Base-by-base conservation (phyloP, 2,113 vertebrate species). In the Catharus minimus region DNA sequence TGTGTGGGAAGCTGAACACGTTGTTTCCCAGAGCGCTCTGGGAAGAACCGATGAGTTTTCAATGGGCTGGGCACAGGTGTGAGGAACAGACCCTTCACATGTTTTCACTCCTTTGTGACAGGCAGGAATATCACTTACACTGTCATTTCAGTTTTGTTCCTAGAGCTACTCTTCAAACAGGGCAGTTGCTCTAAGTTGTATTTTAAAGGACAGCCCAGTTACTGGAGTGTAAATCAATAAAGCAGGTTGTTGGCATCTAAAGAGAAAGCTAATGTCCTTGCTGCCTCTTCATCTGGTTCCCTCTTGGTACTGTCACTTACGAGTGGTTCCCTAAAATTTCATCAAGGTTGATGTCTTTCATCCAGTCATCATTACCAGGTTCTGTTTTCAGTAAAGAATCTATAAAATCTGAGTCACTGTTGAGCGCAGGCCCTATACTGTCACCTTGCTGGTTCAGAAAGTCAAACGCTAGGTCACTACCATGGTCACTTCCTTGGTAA, bases 261-360 rank as follows among this genome's bases (percentile, higher is more conserved):
- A 92, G 60, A 86, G 77, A 72, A 77, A 96, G 58, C 46, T 81
- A 43, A 88, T 64, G 65, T 95, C 60, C 83, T 94, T 88, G 62
- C 87, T 96, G 90, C 79, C 38, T 88, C 67, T 93, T 77, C 71
- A 50, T 61, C 27, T 92, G 49, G 32, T 27, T 56, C 33, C 64
- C 65, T 56, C 75, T 52, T 81, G 46, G 46, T 77, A 75, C 61
- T 89, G 68, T 82, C 69, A 76, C 80, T 99, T 97, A 99, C 0
- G 98, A 98, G 88, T 99, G 98, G 91, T 97, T 98, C 24, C 99
- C 99, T 91, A 99, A 97, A 97, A 99, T 99, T 96, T 99, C 99
- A 88, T 99, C 99, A 1, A 99, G 98, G 94, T 99, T 99, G 89
- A 99, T 99, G 93, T 99, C 99, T 97, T 99, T 99, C 99, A 99